phyloP scores from a whole-genome alignment of 2,888 invertebrate genomes.

The Cybosia mesomella region DNA sequence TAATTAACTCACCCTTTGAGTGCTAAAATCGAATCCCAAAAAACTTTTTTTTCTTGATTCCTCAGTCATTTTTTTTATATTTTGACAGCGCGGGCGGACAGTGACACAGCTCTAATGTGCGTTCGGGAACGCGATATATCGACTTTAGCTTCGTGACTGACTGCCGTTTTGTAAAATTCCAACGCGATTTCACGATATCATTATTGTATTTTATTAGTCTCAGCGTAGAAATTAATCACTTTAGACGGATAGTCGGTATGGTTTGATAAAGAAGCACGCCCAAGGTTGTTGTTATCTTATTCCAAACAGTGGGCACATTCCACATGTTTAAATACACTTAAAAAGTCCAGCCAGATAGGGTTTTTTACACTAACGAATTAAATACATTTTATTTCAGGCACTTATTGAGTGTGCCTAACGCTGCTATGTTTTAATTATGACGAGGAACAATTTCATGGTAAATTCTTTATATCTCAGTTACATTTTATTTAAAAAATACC shows the following conservation, averaged over 20 bases:
- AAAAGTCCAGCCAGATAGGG: not conserved
- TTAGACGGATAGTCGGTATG: constrained; percentile 48
- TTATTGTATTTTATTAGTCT: constrained; percentile 59
- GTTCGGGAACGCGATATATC: constrained; percentile 56
- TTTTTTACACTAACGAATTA: not conserved
- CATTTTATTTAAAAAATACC: not conserved
- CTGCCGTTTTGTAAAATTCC: constrained; percentile 62
- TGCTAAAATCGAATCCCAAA: constrained; percentile 95
- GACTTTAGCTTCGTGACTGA: constrained; percentile 66
- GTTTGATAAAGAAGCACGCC: constrained; percentile 54
- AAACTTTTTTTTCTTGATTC: constrained; percentile 86
- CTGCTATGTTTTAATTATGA: not conserved
- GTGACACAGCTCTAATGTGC: constrained; percentile 62
- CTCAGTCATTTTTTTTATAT: constrained; percentile 74
- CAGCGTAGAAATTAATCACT: constrained; percentile 57
- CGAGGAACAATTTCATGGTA: not conserved
- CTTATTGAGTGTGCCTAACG: not conserved
- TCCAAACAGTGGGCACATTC: constrained; percentile 12
- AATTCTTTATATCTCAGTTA: not conserved
- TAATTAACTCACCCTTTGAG: constrained; percentile 90
- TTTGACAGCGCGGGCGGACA: constrained; percentile 70
- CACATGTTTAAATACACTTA: not conserved
- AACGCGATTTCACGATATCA: constrained; percentile 68
- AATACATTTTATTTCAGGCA: not conserved
- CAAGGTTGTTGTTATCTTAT: constrained; percentile 56